These are phyloP conservation scores for roundworm (Caenorhabditis elegans) DNA, from an alignment of 1,140 invertebrate genomes.

Conservation along the genomic window WBcel235 BX284603.4:8950501-8951000, in stretches of 20 bases:
- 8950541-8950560: too few relatives aligned
- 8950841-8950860: not conserved
- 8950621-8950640: not conserved
- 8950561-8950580: too few relatives aligned
- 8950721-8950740: slow-evolving; percentile 62
- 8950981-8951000: slow-evolving; percentile 72
- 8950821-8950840: not conserved
- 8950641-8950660: slow-evolving; percentile 48
- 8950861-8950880: not conserved
- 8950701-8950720: slow-evolving; percentile 70
- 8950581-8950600: too few relatives aligned
- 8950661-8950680: slow-evolving; percentile 67
- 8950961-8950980: slow-evolving; percentile 63
- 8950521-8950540: too few relatives aligned
- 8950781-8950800: slow-evolving; percentile 40
- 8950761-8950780: slow-evolving; percentile 41
- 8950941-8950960: slow-evolving; percentile 59
- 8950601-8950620: slow-evolving; percentile 50
- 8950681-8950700: slow-evolving; percentile 71
- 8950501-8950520: too few relatives aligned
- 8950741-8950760: slow-evolving; percentile 68
- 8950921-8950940: slow-evolving; percentile 63
- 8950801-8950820: not conserved
- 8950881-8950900: not conserved
- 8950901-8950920: slow-evolving; percentile 38